Percentiles rank a stretch among this genome's conserved stretches.
These are phyloP conservation scores for Boloria selene DNA, from an alignment of 2,888 invertebrate species.

Conservation along the genomic window DNA sequence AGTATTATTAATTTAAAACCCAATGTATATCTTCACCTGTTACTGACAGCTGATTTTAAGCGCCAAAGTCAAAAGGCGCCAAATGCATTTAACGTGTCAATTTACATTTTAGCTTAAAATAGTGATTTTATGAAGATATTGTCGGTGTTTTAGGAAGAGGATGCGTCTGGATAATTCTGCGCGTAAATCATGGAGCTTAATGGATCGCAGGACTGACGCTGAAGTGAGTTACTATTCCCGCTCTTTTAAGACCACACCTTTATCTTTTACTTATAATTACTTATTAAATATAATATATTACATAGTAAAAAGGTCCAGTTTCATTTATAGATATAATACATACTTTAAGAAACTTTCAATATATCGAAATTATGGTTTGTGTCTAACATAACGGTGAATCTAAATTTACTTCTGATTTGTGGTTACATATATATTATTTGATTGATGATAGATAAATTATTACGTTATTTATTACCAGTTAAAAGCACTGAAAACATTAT, in stretches of 20 bases:
- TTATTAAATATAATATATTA: not conserved
- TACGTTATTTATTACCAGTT: too few relatives aligned
- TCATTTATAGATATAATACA: not conserved
- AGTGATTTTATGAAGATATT: not conserved
- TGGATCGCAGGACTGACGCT: constrained; percentile 70
- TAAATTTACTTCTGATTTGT: not conserved
- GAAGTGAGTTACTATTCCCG: constrained; percentile 67
- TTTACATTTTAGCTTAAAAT: constrained; percentile 22
- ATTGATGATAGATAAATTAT: too few relatives aligned
- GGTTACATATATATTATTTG: too few relatives aligned
- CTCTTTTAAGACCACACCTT: constrained; percentile 51
- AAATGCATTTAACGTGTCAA: constrained; percentile 49
- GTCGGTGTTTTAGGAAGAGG: constrained; percentile 58
- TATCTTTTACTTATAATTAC: not conserved
- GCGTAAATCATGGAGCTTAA: constrained; percentile 74
- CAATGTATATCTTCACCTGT: constrained; percentile 42
- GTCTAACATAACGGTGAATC: not conserved
- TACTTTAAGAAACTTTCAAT: not conserved
- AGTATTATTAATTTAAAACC: constrained; percentile 42
- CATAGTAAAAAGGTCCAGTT: not conserved
- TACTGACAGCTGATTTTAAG: constrained; percentile 75
- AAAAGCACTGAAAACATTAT: too few relatives aligned
- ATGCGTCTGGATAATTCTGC: constrained; percentile 58
- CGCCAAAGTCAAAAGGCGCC: constrained; percentile 77
- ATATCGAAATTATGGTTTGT: not conserved